A percentile compares a stretch with the other conserved stretches of the same genome.
Evolutionary conservation across 2,797 vertebrate genomes (phyloP).

Genomic region (Poeciliopsis gracilis): DNA sequence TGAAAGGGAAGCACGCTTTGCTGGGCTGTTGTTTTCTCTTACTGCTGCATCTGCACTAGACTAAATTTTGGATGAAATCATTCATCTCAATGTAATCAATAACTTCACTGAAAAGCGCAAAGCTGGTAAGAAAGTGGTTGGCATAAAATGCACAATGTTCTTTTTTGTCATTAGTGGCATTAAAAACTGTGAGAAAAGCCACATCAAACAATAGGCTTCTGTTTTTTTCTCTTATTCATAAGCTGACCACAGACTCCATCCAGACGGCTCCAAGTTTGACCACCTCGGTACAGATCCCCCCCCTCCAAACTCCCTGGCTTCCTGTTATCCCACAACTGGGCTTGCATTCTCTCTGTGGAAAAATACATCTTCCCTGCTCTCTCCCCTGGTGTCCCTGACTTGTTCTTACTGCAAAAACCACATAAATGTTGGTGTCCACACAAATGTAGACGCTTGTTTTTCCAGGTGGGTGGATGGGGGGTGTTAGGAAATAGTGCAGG

Average conservation of each 20-base stretch:
- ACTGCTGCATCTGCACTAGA: slow-evolving; percentile 25
- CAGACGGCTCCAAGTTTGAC: slow-evolving; percentile 76
- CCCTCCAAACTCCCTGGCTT: slow-evolving; percentile 67
- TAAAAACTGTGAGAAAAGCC: slow-evolving; percentile 37
- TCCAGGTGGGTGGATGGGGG: slow-evolving; percentile 25
- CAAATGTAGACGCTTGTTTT: slow-evolving; percentile 52
- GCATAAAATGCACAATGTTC: slow-evolving; percentile 20
- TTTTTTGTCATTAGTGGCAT: slow-evolving; percentile 27
- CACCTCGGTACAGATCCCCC: slow-evolving; percentile 59
- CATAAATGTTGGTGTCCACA: slow-evolving; percentile 68
- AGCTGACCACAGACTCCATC: slow-evolving; percentile 81
- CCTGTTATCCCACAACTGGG: slow-evolving; percentile 72
- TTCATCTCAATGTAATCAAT: slow-evolving; percentile 35
- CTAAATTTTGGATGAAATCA: slow-evolving; percentile 48
- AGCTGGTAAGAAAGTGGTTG: slow-evolving; percentile 13
- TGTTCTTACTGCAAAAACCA: slow-evolving; percentile 62
- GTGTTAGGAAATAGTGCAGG: slow-evolving; percentile 19
- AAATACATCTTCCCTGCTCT: slow-evolving; percentile 35
- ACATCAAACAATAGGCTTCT: slow-evolving; percentile 52
- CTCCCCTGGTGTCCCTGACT: slow-evolving; percentile 11
- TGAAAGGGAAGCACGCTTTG: slow-evolving; percentile 44
- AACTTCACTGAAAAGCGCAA: slow-evolving; percentile 30
- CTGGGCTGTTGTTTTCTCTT: slow-evolving; percentile 42
- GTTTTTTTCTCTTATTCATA: slow-evolving; percentile 50
- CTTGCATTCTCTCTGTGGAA: slow-evolving; percentile 58